Evolutionary conservation across 2,797 vertebrate species (phyloP).

Genomic region (Lerista edwardsae): DNA sequence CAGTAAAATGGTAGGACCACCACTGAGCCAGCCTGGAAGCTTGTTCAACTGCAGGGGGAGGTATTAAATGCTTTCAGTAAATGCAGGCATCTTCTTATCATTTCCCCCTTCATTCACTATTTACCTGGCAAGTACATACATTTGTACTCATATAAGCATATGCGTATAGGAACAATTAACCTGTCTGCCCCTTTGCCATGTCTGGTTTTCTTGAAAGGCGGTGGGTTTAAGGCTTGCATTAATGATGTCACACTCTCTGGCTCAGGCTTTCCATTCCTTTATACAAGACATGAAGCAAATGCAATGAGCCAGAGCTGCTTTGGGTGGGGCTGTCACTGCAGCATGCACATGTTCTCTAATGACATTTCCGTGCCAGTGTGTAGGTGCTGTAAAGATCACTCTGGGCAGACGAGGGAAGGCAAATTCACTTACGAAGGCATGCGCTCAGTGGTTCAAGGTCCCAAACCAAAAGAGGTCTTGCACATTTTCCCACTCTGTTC

Average conservation of each 20-base stretch:
- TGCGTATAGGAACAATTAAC: constrained; percentile 23
- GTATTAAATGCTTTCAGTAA: no score
- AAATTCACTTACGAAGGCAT: background rate
- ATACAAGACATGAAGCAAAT: background rate
- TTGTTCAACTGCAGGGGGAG: no score
- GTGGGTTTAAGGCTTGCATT: constrained; percentile 23
- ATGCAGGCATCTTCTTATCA: no score
- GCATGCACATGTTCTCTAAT: background rate
- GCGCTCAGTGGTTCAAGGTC: background rate
- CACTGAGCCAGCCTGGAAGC: no score
- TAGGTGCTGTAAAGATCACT: constrained; percentile 32
- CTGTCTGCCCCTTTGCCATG: constrained; percentile 36
- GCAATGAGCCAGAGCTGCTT: constrained; percentile 44
- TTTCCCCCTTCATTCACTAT: no score
- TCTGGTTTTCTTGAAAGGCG: constrained; percentile 46
- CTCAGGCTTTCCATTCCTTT: constrained; percentile 58
- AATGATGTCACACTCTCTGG: constrained; percentile 42
- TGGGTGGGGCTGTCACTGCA: constrained; percentile 21
- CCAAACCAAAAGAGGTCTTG: background rate
- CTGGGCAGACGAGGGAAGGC: background rate
- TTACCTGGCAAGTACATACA: no score
- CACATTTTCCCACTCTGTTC: background rate
- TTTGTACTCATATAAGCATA: no score
- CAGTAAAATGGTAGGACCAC: no score
- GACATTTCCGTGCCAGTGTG: background rate